Evolutionary conservation across 2,797 vertebrate genomes (phyloP).

Genomic region (Cirrhinus molitorella): DNA sequence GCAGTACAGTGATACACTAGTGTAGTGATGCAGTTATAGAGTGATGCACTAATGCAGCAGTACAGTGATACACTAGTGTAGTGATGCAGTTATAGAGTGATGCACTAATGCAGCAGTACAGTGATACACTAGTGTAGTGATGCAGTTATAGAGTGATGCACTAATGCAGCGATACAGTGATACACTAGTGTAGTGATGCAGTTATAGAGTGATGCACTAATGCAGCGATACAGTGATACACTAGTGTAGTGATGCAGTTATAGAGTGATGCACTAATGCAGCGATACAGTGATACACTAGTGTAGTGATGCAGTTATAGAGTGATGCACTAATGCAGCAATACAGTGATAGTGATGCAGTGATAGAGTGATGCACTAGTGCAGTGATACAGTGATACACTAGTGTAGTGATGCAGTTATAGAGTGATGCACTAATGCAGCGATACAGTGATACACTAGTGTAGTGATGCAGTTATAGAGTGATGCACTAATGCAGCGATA

Average conservation of each 20-base stretch:
- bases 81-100: not conserved
- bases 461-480: not conserved
- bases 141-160: not conserved
- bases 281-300: not conserved
- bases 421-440: not conserved
- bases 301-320: not conserved
- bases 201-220: not conserved
- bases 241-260: not conserved
- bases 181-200: not conserved
- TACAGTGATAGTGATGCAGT: too few species aligned
- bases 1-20: not conserved
- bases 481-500: too few species aligned
- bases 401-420: too few species aligned
- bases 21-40: not conserved
- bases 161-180: not conserved
- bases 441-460: not conserved
- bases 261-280: not conserved
- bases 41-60: too few species aligned
- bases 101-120: not conserved
- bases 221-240: too few species aligned
- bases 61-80: too few species aligned
- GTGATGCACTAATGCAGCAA: not conserved
- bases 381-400: too few species aligned
- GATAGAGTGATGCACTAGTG: too few species aligned
- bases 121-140: not conserved